These are phyloP conservation scores for Gopherus evgoodei DNA, from an alignment of 2,113 vertebrate species.

Conservation along the genomic window DNA sequence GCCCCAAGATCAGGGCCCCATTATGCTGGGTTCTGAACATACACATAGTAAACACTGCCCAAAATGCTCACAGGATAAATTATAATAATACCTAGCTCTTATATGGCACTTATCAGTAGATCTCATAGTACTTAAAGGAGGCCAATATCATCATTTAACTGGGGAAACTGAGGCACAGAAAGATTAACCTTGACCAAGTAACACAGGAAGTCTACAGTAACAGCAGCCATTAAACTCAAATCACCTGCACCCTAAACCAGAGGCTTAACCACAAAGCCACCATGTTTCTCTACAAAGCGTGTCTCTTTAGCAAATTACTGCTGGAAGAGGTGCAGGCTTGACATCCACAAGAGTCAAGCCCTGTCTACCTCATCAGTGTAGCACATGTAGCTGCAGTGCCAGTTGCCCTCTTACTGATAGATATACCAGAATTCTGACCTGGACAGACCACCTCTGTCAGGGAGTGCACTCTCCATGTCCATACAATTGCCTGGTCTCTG, in stretches of 20 bases:
- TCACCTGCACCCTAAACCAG: not conserved
- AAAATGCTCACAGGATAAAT: not conserved
- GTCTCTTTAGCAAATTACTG: not conserved
- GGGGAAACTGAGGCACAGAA: not conserved
- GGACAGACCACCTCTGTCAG: not conserved
- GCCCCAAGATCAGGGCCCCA: not conserved
- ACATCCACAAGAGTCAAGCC: not conserved
- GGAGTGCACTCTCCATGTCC: not conserved
- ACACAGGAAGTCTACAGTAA: not conserved
- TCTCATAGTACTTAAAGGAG: not conserved
- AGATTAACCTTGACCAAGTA: not conserved
- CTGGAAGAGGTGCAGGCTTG: not conserved
- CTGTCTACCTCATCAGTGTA: not conserved
- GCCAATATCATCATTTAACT: not conserved
- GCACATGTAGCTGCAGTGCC: not conserved
- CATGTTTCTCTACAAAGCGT: not conserved
- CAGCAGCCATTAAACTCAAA: not conserved
- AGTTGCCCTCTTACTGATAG: not conserved
- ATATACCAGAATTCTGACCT: not conserved
- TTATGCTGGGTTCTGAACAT: not conserved
- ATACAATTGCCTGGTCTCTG: not conserved
- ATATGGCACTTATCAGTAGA: not conserved
- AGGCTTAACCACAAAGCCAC: not conserved
- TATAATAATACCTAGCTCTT: not conserved
- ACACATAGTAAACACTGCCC: not conserved